Base-by-base conservation (phyloP, 1,140 invertebrate genomes). In the Zaprionus capensis region DNA sequence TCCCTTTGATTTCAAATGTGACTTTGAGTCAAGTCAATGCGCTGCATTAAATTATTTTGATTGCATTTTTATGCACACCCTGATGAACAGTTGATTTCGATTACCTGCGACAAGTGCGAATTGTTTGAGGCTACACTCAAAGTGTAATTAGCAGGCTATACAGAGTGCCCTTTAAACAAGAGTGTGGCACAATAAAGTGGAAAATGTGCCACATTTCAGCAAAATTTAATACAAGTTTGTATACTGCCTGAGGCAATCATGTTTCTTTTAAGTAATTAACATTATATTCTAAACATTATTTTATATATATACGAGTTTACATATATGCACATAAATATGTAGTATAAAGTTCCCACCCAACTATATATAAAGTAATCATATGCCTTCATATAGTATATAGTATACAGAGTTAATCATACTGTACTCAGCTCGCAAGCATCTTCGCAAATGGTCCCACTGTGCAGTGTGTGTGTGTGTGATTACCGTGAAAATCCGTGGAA, bases 41-140 rank as follows among this genome's bases (percentile, higher is more conserved):
- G n/a, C 53, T 64, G 34, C 31, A 24, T 56, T 56, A 28, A 56
- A 41, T 65, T 6, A 65, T 65, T 66, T 57, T 44, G n/a, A 66
- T 66, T 56, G 64, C 64, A 56, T 56, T 65, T 41, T 38, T 5
- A 24, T 26, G 49, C 62, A 31, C 24, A 57, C 51, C 28, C 41
- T 56, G 46, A 64, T 53, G 22, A 36, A 36, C 62, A 53, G 17
- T 20, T 26, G 49, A 22, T 36, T 41, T 38, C 4, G n/a, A 5
- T 56, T 56, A 51, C 4, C 20, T 51, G 9, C 2, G 20, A 49
- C 7, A 49, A 9, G 17, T 22, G 15, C 15, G 38, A 41, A 41
- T n/a, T 15, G 38, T 41, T 15, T 41, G 15, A n/a, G 38, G 6
- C 15, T 20, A 11, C 2, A n/a, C n/a, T 22, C 4, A 49, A 49